A percentile compares a stretch with the other conserved stretches of the same genome.
Conservation (phyloP, 2,888 invertebrate genomes). For the Eristalinus sepulchralis region DNA sequence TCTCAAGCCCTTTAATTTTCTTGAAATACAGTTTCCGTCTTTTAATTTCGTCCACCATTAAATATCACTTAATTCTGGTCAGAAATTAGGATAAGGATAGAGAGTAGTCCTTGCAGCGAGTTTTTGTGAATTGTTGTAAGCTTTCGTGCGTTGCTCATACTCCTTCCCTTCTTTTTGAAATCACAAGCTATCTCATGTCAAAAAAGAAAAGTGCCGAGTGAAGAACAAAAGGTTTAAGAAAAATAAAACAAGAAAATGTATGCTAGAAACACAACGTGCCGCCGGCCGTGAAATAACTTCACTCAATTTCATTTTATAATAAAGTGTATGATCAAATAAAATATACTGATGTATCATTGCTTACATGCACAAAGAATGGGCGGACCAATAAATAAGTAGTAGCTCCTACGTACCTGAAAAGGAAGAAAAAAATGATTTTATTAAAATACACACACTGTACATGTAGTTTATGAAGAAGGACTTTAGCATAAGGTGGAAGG, state of each 20-base stretch:
- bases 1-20: too few relatives aligned
- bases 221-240: background rate
- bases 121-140: too few relatives aligned
- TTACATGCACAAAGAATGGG: background rate
- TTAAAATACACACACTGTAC: background rate
- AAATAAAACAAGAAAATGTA: background rate
- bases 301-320: background rate
- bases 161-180: background rate
- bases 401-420: constrained; percentile 37
- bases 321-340: background rate
- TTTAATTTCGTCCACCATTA: too few relatives aligned
- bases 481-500: background rate
- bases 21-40: too few relatives aligned
- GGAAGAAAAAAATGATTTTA: constrained; percentile 13
- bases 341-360: background rate
- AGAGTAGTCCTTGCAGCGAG: too few relatives aligned
- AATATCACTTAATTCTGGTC: too few relatives aligned
- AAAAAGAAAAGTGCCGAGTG: background rate
- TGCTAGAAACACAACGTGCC: background rate
- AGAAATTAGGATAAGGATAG: too few relatives aligned
- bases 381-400: constrained; percentile 12
- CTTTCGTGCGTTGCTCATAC: too few relatives aligned
- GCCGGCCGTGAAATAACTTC: background rate
- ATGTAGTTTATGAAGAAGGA: background rate
- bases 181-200: background rate